Evolutionary conservation across 2,797 vertebrate genomes (phyloP).

Genomic region (Chelmon rostratus): DNA sequence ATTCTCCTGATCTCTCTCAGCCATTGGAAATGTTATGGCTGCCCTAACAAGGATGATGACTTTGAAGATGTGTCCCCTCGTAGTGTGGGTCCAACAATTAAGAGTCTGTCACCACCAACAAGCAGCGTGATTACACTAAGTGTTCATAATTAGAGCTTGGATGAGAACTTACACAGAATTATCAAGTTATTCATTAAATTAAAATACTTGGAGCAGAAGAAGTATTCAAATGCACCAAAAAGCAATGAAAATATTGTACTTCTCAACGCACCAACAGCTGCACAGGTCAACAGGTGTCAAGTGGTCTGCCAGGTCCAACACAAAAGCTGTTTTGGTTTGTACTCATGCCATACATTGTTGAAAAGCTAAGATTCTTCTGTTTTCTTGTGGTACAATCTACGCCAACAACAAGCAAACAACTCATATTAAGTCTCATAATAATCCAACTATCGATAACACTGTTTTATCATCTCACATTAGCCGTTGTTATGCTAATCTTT

Average conservation of each 20-base stretch:
- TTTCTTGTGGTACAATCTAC: too few relatives aligned
- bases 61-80: conserved; percentile 3
- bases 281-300: too few relatives aligned
- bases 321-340: too few relatives aligned
- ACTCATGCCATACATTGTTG: too few relatives aligned
- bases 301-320: too few relatives aligned
- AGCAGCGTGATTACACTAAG: not conserved
- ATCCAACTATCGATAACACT: too few relatives aligned
- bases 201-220: not conserved
- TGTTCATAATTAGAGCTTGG: not conserved
- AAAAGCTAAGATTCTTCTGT: too few relatives aligned
- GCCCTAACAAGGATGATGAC: not conserved
- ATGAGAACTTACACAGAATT: not conserved
- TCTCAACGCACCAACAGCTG: too few relatives aligned
- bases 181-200: not conserved
- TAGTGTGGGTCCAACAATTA: not conserved
- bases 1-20: not conserved
- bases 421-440: too few relatives aligned
- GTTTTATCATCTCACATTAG: too few relatives aligned
- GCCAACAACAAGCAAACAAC: too few relatives aligned
- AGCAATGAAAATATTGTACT: not conserved
- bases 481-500: too few relatives aligned
- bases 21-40: not conserved
- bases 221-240: not conserved
- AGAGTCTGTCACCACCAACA: not conserved